Evolutionary conservation across 2,888 invertebrate species (phyloP).

Genomic region (Leptodirus hochenwartii): DNA sequence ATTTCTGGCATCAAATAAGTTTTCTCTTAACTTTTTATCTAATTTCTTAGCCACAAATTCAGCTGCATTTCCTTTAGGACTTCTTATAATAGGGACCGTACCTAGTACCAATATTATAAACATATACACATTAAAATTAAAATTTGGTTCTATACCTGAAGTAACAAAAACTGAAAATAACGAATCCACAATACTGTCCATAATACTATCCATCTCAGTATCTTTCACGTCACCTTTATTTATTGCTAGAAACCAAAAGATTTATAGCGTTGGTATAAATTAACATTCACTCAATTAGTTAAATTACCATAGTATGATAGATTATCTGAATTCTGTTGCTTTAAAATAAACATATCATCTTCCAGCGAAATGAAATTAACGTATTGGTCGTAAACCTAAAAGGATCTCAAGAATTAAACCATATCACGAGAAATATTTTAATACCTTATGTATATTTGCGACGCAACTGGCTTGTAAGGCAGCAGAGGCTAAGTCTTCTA

Average conservation of each 20-base stretch:
- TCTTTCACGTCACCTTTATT: slow-evolving; percentile 89
- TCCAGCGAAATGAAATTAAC: slow-evolving; percentile 95
- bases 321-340: slow-evolving; percentile 80
- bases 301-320: slow-evolving; percentile 76
- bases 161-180: slow-evolving; percentile 97
- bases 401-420: slow-evolving; percentile 6
- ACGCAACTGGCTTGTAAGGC: slow-evolving; percentile 82
- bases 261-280: background rate
- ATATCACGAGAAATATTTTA: slow-evolving; percentile 1
- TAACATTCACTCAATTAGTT: slow-evolving; percentile 4
- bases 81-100: slow-evolving; percentile 75
- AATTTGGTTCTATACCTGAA: slow-evolving; percentile 38
- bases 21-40: slow-evolving; percentile 92
- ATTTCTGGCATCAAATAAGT: slow-evolving; percentile 89
- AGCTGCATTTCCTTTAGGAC: slow-evolving; percentile 90
- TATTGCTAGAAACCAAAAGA: slow-evolving; percentile 44
- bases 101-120: slow-evolving; percentile 30
- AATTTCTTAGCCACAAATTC: slow-evolving; percentile 96
- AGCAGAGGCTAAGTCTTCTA: slow-evolving; percentile 89
- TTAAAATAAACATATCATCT: slow-evolving; percentile 89
- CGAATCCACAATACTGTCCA: slow-evolving; percentile 90
- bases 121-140: slow-evolving; percentile 2
- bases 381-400: slow-evolving; percentile 88
- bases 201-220: slow-evolving; percentile 84
- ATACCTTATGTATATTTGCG: slow-evolving; percentile 76